phyloP scores from a whole-genome alignment of 1,140 invertebrate species.

The Condylostylus longicornis region DNA sequence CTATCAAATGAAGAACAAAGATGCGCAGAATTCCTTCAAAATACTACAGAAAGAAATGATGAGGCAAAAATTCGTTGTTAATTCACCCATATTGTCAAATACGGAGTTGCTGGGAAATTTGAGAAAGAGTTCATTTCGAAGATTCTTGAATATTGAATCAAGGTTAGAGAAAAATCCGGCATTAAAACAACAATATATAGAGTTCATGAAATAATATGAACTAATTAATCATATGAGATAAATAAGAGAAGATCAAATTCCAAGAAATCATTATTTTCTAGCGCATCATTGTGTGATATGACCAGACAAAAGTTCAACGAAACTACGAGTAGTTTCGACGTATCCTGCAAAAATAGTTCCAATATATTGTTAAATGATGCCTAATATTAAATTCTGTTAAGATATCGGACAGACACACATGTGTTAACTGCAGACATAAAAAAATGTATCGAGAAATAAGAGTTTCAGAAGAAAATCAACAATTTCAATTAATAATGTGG shows the following conservation, averaged over 20 bases:
- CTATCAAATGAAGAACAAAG: constrained; percentile 6
- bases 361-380: constrained; percentile 10
- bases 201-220: constrained; percentile 24
- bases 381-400: constrained; percentile 21
- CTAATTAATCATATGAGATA: constrained; percentile 24
- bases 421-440: constrained; percentile 12
- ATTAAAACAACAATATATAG: constrained; percentile 8
- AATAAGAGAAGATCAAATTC: constrained; percentile 13
- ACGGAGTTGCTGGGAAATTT: constrained; percentile 18
- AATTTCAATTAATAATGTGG: constrained; percentile 31
- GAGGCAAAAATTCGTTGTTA: constrained; percentile 11
- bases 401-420: constrained; percentile 26
- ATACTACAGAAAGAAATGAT: constrained; percentile 1
- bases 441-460: constrained; percentile 24
- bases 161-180: constrained; percentile 17
- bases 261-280: constrained; percentile 12
- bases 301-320: constrained; percentile 10
- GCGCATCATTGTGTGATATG: constrained; percentile 21
- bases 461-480: constrained; percentile 9
- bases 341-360: no score
- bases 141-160: constrained; percentile 19
- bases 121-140: constrained; percentile 13
- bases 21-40: constrained; percentile 7
- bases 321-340: constrained; percentile 6
- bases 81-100: constrained; percentile 10